Evolutionary conservation across 2,888 invertebrate species (phyloP).

Genomic region (Stratiomys singularior): DNA sequence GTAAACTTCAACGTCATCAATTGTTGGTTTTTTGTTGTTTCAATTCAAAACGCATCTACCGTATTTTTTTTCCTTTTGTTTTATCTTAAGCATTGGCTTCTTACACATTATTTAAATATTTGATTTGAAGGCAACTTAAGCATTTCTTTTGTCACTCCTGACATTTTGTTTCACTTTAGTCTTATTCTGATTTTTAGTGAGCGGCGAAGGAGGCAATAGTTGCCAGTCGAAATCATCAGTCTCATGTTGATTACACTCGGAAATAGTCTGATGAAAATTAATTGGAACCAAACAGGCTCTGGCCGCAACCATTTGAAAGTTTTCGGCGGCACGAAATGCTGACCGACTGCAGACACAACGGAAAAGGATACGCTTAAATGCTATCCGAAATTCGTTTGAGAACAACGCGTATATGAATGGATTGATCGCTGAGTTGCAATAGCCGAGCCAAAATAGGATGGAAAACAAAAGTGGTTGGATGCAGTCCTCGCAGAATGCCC

Average conservation of each 20-base stretch:
- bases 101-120: not conserved
- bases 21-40: not conserved
- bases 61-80: not conserved
- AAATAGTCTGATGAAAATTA: conserved; percentile 64
- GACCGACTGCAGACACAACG: conserved; percentile 77
- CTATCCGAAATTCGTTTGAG: conserved; percentile 93
- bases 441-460: conserved; percentile 96
- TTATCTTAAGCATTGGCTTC: not conserved
- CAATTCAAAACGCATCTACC: not conserved
- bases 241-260: conserved; percentile 63
- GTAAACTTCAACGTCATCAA: not conserved
- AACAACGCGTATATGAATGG: conserved; percentile 95
- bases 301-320: conserved; percentile 64
- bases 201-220: conserved; percentile 56
- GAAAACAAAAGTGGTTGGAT: conserved; percentile 88
- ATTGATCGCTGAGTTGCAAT: conserved; percentile 96
- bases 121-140: conserved; percentile 36
- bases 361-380: conserved; percentile 92
- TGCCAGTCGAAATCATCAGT: conserved; percentile 61
- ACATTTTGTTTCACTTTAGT: not conserved
- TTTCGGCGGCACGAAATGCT: conserved; percentile 65
- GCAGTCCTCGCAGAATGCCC: conserved; percentile 88
- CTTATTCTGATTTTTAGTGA: conserved; percentile 49
- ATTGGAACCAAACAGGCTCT: conserved; percentile 64
- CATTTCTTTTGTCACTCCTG: conserved; percentile 32